These are phyloP conservation scores for Muntiacus reevesi DNA, from an alignment of 2,113 vertebrate species.

Conservation along the genomic window DNA sequence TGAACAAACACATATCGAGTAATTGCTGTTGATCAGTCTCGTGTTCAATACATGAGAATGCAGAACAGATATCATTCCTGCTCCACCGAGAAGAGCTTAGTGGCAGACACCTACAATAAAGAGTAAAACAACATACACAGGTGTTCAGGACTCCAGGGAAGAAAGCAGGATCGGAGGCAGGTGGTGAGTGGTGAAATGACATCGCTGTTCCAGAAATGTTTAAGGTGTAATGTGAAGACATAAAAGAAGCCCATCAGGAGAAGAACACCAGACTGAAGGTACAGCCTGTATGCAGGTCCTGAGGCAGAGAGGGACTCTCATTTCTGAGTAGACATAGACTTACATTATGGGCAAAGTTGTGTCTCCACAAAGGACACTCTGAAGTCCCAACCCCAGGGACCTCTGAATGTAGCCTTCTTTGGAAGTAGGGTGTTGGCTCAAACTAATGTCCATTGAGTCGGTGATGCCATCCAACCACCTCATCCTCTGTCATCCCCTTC, in stretches of 20 bases:
- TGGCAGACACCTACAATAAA: background rate
- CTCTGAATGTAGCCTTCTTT: background rate
- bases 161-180: background rate
- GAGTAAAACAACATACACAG: background rate
- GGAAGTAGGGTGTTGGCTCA: background rate
- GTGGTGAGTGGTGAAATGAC: background rate
- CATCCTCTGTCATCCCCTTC: background rate
- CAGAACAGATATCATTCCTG: background rate
- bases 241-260: background rate
- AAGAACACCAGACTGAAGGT: background rate
- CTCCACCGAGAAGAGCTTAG: background rate
- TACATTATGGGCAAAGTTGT: background rate
- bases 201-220: too few species aligned
- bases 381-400: background rate
- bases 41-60: background rate
- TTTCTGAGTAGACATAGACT: background rate
- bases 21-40: background rate
- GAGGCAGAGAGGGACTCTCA: background rate
- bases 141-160: background rate
- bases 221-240: fast-evolving
- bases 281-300: fast-evolving
- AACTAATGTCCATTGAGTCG: background rate
- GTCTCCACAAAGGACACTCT: background rate
- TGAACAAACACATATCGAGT: background rate
- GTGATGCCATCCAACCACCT: background rate